Percentiles rank a stretch among this genome's conserved stretches.
Evolutionary conservation across 2,797 vertebrate genomes (phyloP).

Genomic region (Gambusia yucatana): DNA sequence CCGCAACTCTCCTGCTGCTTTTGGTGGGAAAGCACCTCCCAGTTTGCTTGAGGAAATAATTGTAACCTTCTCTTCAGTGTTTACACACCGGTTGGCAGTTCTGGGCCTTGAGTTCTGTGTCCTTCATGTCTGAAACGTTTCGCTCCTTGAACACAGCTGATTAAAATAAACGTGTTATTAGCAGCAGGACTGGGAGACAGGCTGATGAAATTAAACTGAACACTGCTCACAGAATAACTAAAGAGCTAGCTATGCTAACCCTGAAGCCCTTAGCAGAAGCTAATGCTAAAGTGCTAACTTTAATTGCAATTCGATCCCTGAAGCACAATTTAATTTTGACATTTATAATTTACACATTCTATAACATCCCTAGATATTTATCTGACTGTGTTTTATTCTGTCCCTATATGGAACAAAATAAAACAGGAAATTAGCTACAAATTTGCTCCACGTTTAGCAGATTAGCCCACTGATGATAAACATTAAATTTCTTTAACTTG

Average conservation of each 20-base stretch:
- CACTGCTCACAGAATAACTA: not conserved
- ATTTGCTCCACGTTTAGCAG: no score
- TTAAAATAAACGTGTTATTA: not conserved
- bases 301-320: no score
- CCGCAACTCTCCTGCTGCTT: not conserved
- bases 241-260: no score
- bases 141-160: not conserved
- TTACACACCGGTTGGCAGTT: not conserved
- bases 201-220: not conserved
- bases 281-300: no score
- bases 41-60: not conserved
- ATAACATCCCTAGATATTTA: no score
- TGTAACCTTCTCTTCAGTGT: not conserved
- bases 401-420: no score
- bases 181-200: not conserved
- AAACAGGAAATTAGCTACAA: no score
- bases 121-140: not conserved
- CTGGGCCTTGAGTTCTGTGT: not conserved
- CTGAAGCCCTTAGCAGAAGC: no score
- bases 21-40: not conserved
- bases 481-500: not conserved
- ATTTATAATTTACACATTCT: no score
- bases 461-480: no score
- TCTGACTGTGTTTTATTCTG: no score
- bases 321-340: no score